phyloP scores from a whole-genome alignment of 2,113 vertebrate species.

The Oreotrochilus melanogaster region DNA sequence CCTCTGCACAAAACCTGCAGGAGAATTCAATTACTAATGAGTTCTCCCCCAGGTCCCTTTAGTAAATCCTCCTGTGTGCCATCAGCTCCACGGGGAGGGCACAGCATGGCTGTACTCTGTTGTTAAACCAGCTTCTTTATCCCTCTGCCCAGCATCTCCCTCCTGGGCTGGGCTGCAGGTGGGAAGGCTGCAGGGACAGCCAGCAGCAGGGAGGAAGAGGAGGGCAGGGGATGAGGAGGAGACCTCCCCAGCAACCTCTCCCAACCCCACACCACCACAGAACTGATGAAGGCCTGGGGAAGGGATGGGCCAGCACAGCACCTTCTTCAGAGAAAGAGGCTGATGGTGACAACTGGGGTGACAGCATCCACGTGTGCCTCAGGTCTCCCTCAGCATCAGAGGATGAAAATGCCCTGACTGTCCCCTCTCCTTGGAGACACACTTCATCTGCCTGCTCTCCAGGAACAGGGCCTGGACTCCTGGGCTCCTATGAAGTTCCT shows the following conservation, averaged over 20 bases:
- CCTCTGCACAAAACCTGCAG: not conserved
- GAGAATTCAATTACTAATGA: not conserved
- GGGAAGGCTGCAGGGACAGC: not conserved
- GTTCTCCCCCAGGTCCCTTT: not conserved
- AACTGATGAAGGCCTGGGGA: too few relatives aligned
- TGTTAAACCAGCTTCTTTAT: not conserved
- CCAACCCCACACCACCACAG: not conserved
- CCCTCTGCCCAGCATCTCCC: not conserved
- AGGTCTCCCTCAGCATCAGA: fast-evolving
- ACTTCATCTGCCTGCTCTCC: fast-evolving
- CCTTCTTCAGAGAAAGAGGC: fast-evolving
- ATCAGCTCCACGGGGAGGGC: not conserved
- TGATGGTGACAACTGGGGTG: not conserved
- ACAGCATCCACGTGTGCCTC: not conserved
- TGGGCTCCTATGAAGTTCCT: not conserved
- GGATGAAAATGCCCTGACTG: fast-evolving
- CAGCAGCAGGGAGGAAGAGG: not conserved
- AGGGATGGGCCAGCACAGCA: not conserved
- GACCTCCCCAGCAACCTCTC: not conserved
- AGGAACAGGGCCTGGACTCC: not conserved
- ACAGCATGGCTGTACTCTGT: fast-evolving
- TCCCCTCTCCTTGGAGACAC: too few relatives aligned
- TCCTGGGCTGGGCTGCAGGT: not conserved
- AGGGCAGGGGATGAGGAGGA: not conserved
- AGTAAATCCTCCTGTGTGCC: not conserved